These are phyloP conservation scores for Pollenia angustigena DNA, from an alignment of 2,888 invertebrate species.

Conservation along the genomic window DNA sequence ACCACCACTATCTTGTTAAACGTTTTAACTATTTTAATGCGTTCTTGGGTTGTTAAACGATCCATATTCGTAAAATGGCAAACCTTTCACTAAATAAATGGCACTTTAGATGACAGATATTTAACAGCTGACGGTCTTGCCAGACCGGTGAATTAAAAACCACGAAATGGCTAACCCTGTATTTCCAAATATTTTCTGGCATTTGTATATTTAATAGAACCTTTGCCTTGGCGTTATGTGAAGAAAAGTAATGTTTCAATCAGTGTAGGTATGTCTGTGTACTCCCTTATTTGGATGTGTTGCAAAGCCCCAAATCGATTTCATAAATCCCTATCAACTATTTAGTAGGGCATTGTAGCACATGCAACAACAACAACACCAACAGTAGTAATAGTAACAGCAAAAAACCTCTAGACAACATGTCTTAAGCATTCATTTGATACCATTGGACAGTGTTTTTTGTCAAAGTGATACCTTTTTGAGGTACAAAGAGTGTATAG, in stretches of 20 bases:
- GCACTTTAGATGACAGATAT: too few species aligned
- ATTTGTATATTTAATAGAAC: too few species aligned
- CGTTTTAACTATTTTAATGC: too few species aligned
- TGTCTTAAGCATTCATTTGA: conserved; percentile 57
- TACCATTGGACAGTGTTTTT: conserved; percentile 44
- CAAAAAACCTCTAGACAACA: conserved; percentile 34
- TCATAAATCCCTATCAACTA: neutral
- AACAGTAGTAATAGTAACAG: neutral
- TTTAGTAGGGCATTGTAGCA: conserved; percentile 25
- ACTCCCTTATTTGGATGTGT: neutral
- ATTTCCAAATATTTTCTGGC: neutral
- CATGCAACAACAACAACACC: neutral
- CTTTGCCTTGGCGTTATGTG: too few species aligned
- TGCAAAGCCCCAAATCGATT: neutral
- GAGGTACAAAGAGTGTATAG: conserved; percentile 52
- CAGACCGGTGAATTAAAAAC: too few species aligned
- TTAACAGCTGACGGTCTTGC: too few species aligned
- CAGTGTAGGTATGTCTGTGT: neutral
- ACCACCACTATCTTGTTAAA: too few species aligned
- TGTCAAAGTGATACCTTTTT: conserved; percentile 62
- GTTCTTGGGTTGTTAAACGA: too few species aligned
- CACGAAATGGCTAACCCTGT: neutral
- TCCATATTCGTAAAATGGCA: too few species aligned
- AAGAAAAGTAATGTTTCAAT: too few species aligned
- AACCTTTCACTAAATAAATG: too few species aligned